These are phyloP conservation scores for Lepus townsendii DNA, from an alignment of 2,797 vertebrate genomes.

Conservation along the genomic window DNA sequence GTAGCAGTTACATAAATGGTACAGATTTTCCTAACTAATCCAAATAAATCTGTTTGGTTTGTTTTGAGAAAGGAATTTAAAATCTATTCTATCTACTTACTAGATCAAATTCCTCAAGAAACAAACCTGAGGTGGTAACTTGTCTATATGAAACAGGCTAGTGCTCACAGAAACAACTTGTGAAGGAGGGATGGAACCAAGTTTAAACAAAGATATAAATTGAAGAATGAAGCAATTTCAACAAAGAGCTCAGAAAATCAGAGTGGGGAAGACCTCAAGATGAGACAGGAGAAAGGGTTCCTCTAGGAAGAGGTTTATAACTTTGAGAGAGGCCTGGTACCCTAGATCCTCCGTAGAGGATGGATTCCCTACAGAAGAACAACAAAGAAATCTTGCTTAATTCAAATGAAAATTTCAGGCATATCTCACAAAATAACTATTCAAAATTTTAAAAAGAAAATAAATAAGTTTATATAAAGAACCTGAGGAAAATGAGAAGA, in stretches of 20 bases:
- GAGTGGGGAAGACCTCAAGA: background rate
- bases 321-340: background rate
- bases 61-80: background rate
- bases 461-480: background rate
- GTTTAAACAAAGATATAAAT: background rate
- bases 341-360: background rate
- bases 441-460: background rate
- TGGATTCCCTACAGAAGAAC: background rate
- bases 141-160: background rate
- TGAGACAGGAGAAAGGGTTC: background rate
- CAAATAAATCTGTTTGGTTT: background rate
- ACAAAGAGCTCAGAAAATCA: background rate
- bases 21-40: background rate
- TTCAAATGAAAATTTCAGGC: background rate
- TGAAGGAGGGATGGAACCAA: background rate
- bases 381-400: background rate
- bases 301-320: too few relatives aligned
- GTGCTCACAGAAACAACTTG: background rate
- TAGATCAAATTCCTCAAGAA: background rate
- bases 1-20: too few relatives aligned
- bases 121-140: background rate
- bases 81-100: background rate
- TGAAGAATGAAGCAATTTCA: background rate
- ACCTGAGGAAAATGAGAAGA: background rate
- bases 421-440: background rate